phyloP scores from a whole-genome alignment of 2,888 invertebrate genomes.

The Poecilus cupreus region DNA sequence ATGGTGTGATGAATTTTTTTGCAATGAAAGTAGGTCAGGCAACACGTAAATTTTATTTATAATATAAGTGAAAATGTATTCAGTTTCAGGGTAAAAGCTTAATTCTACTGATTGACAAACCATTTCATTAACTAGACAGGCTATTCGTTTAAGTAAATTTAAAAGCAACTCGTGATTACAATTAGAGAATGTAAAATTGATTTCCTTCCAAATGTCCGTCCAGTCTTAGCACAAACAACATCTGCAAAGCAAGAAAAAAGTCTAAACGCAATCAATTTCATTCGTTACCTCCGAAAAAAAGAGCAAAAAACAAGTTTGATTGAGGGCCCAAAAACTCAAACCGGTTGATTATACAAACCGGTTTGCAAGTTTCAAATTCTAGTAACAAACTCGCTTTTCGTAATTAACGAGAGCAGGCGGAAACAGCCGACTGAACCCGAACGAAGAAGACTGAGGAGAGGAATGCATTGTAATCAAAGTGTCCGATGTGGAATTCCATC shows the following conservation, averaged over 20 bases:
- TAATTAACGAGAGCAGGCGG: constrained; percentile 18
- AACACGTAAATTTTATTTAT: no score
- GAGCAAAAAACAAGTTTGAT: constrained; percentile 27
- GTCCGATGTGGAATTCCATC: constrained; percentile 27
- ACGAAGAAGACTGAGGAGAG: constrained; percentile 1
- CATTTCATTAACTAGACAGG: no score
- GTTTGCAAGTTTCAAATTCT: constrained; percentile 34
- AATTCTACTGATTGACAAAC: no score
- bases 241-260: background rate
- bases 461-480: constrained; percentile 55
- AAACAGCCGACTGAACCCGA: background rate
- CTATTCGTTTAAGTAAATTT: no score
- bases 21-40: no score
- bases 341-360: constrained; percentile 28
- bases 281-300: background rate
- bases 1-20: no score
- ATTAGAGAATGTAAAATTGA: no score
- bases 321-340: constrained; percentile 27
- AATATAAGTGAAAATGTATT: no score
- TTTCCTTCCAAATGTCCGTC: background rate
- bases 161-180: no score
- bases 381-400: constrained; percentile 37
- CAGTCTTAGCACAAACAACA: background rate
- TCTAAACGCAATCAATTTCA: constrained; percentile 9
- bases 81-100: no score